These are phyloP conservation scores for Archocentrus centrarchus DNA, from an alignment of 2,113 vertebrate species.

Conservation along the genomic window DNA sequence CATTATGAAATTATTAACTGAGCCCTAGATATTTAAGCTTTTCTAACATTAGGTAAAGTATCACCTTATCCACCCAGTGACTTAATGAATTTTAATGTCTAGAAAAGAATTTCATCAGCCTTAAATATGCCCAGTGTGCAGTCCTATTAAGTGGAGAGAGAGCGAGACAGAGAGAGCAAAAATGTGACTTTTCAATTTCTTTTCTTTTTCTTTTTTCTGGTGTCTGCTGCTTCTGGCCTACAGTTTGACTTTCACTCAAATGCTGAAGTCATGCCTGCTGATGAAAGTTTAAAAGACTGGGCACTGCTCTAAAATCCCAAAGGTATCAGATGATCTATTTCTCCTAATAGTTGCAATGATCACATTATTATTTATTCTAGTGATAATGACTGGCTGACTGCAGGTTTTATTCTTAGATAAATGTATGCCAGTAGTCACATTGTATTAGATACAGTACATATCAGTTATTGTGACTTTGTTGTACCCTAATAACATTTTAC, in stretches of 20 bases:
- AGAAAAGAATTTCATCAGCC: background rate
- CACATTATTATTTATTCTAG: background rate
- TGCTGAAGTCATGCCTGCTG: too few relatives aligned
- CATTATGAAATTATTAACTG: background rate
- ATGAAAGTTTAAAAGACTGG: background rate
- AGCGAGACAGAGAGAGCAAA: too few relatives aligned
- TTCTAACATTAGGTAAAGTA: background rate
- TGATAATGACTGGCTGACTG: background rate
- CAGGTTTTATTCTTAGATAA: background rate
- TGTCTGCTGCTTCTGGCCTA: background rate
- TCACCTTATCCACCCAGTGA: background rate
- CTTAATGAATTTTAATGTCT: background rate
- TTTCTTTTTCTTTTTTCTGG: too few relatives aligned
- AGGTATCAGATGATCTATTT: background rate
- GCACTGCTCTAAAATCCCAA: background rate
- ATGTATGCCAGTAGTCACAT: background rate
- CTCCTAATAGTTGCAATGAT: fast-evolving
- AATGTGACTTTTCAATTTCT: background rate
- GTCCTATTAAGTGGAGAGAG: background rate
- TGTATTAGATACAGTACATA: fast-evolving
- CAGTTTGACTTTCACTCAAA: too few relatives aligned
- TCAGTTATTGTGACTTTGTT: background rate
- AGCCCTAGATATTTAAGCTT: background rate
- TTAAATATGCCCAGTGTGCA: background rate
- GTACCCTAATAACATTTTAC: too few relatives aligned